Base-by-base conservation (phyloP, 64 coral and sea anemone genomes). In the Exaiptasia diaphana region DNA sequence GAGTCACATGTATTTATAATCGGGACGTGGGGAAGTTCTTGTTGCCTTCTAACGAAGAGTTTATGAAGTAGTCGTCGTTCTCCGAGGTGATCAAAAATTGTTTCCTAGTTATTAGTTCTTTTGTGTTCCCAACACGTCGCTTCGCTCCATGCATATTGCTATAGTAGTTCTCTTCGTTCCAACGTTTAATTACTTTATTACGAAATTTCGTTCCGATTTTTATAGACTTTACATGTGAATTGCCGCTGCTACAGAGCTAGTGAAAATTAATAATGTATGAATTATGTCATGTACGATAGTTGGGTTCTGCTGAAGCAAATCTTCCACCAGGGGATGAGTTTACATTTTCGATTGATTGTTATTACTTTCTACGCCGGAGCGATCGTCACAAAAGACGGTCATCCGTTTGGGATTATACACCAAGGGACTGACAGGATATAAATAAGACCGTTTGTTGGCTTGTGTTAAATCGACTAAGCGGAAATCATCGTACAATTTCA, bases 401-500 rank as follows among this genome's bases (percentile, higher is more conserved):
- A n/a, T n/a, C n/a, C n/a, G n/a, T n/a, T n/a, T n/a, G n/a, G n/a
- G n/a, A n/a, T n/a, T n/a, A n/a, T n/a, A n/a, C n/a, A n/a, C n/a
- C n/a, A n/a, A n/a, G n/a, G n/a, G n/a, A n/a, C n/a, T n/a, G n/a
- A n/a, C n/a, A n/a, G n/a, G n/a, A n/a, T n/a, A n/a, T n/a, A n/a
- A n/a, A n/a, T n/a, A n/a, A n/a, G n/a, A n/a, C n/a, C n/a, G n/a
- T 14, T 64, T 65, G 22, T 38, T 31, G 3, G 5, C 38, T 65
- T 65, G 32, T 5, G 12, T 38, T 65, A 28, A n/a, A 18, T 65
- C 61, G 3, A 65, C 61, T 11, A 65, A 65, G 61, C 61, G 31
- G 32, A 65, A 65, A 65, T 55, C 52, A 55, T 21, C 52, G n/a
- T n/a, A n/a, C n/a, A n/a, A n/a, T n/a, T n/a, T 24, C 61, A 65